These are phyloP conservation scores for Valencia hispanica DNA, from an alignment of 2,797 vertebrate species.

Conservation along the genomic window DNA sequence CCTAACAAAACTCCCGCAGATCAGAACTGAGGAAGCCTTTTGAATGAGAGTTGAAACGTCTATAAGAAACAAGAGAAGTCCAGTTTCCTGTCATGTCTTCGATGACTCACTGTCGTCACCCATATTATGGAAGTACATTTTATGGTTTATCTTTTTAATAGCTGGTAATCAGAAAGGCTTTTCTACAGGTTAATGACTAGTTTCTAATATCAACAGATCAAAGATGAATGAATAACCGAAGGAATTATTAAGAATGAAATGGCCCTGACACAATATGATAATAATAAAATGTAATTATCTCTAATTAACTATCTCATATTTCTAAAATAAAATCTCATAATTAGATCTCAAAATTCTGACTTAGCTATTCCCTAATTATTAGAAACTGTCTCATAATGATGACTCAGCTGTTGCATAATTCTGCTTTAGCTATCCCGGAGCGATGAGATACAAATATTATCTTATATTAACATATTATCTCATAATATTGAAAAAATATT, in stretches of 20 bases:
- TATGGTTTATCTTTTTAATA: background rate
- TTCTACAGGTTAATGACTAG: background rate
- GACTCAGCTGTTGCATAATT: background rate
- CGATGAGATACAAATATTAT: too few relatives aligned
- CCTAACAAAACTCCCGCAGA: background rate
- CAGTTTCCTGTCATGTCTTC: background rate
- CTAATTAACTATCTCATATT: background rate
- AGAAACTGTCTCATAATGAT: background rate
- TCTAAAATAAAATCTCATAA: background rate
- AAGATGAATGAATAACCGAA: background rate
- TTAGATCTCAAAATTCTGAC: background rate
- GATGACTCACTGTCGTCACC: background rate
- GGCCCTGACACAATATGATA: background rate
- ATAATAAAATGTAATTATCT: too few relatives aligned
- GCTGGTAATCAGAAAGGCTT: background rate
- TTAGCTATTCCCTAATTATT: background rate
- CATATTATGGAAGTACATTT: background rate
- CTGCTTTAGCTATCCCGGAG: background rate
- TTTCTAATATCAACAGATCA: background rate
- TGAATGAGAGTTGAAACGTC: background rate
- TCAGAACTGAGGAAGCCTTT: background rate
- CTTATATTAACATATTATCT: too few relatives aligned
- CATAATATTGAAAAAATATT: background rate
- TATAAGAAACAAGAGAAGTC: background rate
- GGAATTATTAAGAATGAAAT: background rate